Percentiles rank a stretch among this genome's conserved stretches.
These are phyloP conservation scores for Pituophis catenifer DNA, from an alignment of 2,113 vertebrate species.

Conservation along the genomic window DNA sequence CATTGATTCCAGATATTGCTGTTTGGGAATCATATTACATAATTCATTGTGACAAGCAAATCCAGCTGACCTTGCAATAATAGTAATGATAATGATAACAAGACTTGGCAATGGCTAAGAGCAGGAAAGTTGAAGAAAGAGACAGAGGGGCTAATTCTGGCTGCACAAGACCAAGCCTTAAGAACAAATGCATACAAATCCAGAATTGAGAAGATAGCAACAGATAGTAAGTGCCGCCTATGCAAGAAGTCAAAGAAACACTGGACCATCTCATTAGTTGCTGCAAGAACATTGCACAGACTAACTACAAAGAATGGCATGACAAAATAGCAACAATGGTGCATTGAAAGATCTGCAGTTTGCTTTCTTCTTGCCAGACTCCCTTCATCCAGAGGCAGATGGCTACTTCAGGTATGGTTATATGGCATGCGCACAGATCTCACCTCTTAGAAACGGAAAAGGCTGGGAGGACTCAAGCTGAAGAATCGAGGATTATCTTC, in stretches of 20 bases:
- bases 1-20: not conserved
- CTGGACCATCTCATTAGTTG: not conserved
- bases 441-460: not conserved
- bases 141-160: not conserved
- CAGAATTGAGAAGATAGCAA: not conserved
- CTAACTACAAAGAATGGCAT: not conserved
- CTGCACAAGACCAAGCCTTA: not conserved
- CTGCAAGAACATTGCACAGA: not conserved
- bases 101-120: not conserved
- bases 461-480: not conserved
- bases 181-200: not conserved
- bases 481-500: not conserved
- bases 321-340: not conserved
- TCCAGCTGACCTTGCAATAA: not conserved
- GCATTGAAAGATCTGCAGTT: not conserved
- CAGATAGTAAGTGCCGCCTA: not conserved
- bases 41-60: not conserved
- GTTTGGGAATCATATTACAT: not conserved
- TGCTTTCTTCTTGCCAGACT: not conserved
- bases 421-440: not conserved
- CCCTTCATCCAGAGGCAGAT: not conserved
- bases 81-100: not conserved
- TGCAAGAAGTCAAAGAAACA: not conserved
- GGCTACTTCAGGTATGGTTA: not conserved
- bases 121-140: not conserved